Conservation (phyloP, 2,888 invertebrate genomes). For the Troides oblongomaculatus region DNA sequence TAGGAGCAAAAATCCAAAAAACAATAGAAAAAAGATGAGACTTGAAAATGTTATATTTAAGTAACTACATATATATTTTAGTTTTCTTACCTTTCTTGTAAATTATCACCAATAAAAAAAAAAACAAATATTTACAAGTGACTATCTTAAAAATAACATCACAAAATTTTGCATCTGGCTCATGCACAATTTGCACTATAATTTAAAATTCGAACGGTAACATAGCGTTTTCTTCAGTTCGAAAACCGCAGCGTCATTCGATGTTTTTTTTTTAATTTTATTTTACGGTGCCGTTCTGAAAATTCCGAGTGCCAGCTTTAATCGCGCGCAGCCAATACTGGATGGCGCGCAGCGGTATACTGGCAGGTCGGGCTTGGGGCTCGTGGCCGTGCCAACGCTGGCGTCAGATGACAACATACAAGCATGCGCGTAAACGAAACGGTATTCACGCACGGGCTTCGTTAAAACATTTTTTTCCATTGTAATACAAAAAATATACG, state of each 20-base stretch:
- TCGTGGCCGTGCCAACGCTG: constrained; percentile 46
- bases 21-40: background rate
- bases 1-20: background rate
- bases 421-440: constrained; percentile 14
- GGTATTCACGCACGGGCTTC: constrained; percentile 14
- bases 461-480: background rate
- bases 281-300: constrained; percentile 48
- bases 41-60: background rate
- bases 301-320: constrained; percentile 49
- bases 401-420: constrained; percentile 38
- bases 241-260: constrained; percentile 52
- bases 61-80: background rate
- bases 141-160: constrained; percentile 31
- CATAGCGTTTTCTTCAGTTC: constrained; percentile 41
- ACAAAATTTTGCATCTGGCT: constrained; percentile 37
- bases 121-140: constrained; percentile 27
- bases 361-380: constrained; percentile 48
- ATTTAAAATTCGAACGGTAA: constrained; percentile 41
- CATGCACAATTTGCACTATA: constrained; percentile 52
- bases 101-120: constrained; percentile 15
- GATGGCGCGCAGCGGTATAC: constrained; percentile 62
- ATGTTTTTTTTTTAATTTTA: constrained; percentile 31
- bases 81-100: constrained; percentile 34
- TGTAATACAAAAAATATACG: background rate
- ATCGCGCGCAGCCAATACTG: constrained; percentile 54